These are phyloP conservation scores for Linyphia triangularis DNA, from an alignment of 2,888 invertebrate species.

Conservation along the genomic window DNA sequence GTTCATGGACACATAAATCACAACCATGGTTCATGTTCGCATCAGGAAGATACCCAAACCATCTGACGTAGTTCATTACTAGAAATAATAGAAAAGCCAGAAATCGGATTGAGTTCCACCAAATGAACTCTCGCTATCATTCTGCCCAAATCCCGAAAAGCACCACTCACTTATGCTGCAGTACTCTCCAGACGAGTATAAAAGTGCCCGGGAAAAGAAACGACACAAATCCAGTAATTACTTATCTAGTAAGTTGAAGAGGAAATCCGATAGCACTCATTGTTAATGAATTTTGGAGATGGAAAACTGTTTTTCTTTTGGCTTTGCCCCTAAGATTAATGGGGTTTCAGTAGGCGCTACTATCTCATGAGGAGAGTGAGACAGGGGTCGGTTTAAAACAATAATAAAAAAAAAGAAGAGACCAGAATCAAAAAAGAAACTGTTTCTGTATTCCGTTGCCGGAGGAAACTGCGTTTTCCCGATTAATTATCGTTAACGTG, in stretches of 20 bases:
- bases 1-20: too few species aligned
- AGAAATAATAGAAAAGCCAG: too few species aligned
- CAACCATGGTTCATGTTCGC: too few species aligned
- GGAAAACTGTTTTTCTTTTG: constrained; percentile 30
- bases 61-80: too few species aligned
- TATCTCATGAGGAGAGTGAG: neutral
- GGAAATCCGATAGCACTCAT: constrained; percentile 50
- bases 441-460: constrained; percentile 4
- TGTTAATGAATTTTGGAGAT: constrained; percentile 51
- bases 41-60: too few species aligned
- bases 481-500: constrained; percentile 62
- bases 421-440: neutral
- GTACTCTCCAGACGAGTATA: neutral
- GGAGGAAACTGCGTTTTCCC: constrained; percentile 16
- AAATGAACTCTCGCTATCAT: too few species aligned
- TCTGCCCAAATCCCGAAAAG: too few species aligned
- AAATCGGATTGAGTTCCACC: too few species aligned
- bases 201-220: neutral
- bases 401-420: neutral
- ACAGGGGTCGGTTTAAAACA: neutral
- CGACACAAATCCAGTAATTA: constrained; percentile 27
- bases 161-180: too few species aligned
- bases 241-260: constrained; percentile 34
- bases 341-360: neutral
- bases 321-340: constrained; percentile 23